Evolutionary conservation across 2,888 invertebrate species (phyloP).

Genomic region (Drosophila paracracens): DNA sequence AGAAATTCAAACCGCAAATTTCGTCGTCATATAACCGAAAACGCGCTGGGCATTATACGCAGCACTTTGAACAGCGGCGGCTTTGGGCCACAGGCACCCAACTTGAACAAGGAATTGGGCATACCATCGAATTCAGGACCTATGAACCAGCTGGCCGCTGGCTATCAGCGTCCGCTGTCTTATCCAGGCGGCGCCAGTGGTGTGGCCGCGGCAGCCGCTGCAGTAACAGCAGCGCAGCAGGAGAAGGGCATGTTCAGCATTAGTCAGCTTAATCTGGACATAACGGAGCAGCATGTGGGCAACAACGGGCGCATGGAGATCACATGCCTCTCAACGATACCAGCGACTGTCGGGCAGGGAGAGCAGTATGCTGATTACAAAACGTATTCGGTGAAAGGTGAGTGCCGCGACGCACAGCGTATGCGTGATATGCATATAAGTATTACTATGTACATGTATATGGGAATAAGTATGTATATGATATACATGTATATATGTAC

Average conservation of each 20-base stretch:
- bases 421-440: slow-evolving; percentile 66
- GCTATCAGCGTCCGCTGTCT: slow-evolving; percentile 77
- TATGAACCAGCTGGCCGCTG: slow-evolving; percentile 82
- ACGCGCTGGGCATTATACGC: slow-evolving; percentile 82
- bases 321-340: slow-evolving; percentile 92
- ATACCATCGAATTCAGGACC: slow-evolving; percentile 82
- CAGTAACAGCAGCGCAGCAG: slow-evolving; percentile 81
- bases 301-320: slow-evolving; percentile 90
- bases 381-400: slow-evolving; percentile 90
- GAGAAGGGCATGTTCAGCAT: slow-evolving; percentile 86
- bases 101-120: slow-evolving; percentile 80
- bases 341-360: slow-evolving; percentile 89
- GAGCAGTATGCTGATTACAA: slow-evolving; percentile 91
- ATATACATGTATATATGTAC: slow-evolving; percentile 12
- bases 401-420: slow-evolving; percentile 75
- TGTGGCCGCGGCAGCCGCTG: slow-evolving; percentile 82
- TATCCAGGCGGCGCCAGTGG: slow-evolving; percentile 83
- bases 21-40: slow-evolving; percentile 83
- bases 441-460: slow-evolving; percentile 10
- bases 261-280: slow-evolving; percentile 90
- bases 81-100: slow-evolving; percentile 81
- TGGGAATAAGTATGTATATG: slow-evolving; percentile 2
- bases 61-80: slow-evolving; percentile 82
- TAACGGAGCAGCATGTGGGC: slow-evolving; percentile 89
- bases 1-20: slow-evolving; percentile 84